Conservation (phyloP, 92 coral and sea anemone genomes). For the Metridium senile region DNA sequence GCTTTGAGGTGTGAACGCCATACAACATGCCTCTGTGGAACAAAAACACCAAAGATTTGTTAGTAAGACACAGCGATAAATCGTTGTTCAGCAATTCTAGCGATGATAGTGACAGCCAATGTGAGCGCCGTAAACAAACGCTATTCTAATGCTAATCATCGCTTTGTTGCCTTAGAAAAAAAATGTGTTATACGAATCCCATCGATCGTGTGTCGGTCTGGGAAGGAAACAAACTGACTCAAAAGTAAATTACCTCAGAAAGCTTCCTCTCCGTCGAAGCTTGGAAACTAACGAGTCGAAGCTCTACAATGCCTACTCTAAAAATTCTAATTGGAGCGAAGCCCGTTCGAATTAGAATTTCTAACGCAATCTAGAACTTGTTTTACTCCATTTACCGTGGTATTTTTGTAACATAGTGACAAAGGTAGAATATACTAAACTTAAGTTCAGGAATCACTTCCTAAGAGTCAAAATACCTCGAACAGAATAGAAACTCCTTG, state of each 20-base stretch:
- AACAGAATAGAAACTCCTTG: neutral
- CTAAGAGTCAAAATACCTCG: conserved; percentile 7
- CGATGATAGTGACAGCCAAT: conserved; percentile 1
- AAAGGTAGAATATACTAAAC: neutral
- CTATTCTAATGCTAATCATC: conserved; percentile 22
- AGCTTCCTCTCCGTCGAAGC: neutral
- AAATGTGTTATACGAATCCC: conserved; percentile 5
- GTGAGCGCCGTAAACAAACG: conserved; percentile 23
- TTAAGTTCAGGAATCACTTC: neutral
- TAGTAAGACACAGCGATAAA: neutral
- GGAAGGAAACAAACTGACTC: neutral
- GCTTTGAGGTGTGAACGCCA: conserved; percentile 95
- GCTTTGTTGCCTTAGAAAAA: conserved; percentile 13
- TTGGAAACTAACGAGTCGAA: neutral
- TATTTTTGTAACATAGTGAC: neutral
- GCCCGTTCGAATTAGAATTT: neutral
- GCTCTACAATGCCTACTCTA: neutral
- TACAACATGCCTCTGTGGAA: conserved; percentile 82
- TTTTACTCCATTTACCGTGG: too few relatives aligned
- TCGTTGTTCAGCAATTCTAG: neutral
- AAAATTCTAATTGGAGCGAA: neutral
- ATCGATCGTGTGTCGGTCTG: neutral
- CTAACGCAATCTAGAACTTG: neutral
- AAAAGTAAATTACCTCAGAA: neutral
- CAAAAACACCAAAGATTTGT: conserved; percentile 19